Evolutionary conservation across 2,888 invertebrate genomes (phyloP).

Genomic region (Hofmannophila pseudospretella): DNA sequence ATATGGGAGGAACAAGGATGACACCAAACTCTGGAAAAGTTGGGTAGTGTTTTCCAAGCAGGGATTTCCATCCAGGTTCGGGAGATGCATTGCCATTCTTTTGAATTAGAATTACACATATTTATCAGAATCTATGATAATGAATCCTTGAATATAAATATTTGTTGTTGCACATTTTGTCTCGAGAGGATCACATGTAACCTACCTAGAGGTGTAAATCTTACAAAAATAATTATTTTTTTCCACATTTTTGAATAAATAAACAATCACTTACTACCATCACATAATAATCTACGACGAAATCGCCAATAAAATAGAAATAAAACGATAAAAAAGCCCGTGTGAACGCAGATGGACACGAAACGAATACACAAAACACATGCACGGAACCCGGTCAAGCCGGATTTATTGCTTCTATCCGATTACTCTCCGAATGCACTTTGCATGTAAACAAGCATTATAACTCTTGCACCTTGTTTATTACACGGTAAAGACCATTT

Average conservation of each 20-base stretch:
- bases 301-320: too few species aligned
- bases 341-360: slow-evolving; percentile 48
- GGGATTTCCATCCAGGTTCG: too few species aligned
- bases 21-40: too few species aligned
- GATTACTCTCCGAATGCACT: slow-evolving; percentile 43
- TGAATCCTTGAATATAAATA: too few species aligned
- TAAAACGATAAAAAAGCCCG: slow-evolving; percentile 40
- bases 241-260: background rate
- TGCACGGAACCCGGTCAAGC: slow-evolving; percentile 22
- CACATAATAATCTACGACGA: slow-evolving; percentile 10
- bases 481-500: slow-evolving; percentile 8
- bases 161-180: too few species aligned
- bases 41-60: too few species aligned
- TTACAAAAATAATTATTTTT: too few species aligned
- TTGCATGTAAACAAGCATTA: slow-evolving; percentile 26
- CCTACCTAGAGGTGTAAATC: too few species aligned
- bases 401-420: slow-evolving; percentile 47
- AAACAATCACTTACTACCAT: too few species aligned
- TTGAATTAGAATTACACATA: background rate
- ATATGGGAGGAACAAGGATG: too few species aligned
- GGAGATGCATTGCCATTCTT: too few species aligned
- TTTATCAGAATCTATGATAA: background rate
- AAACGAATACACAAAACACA: slow-evolving; percentile 32
- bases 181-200: too few species aligned
- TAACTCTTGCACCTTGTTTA: slow-evolving; percentile 2